A percentile compares a stretch with the other conserved stretches of the same genome.
Conservation (phyloP, 2,888 invertebrate species). For the Halocaridina rubra region DNA sequence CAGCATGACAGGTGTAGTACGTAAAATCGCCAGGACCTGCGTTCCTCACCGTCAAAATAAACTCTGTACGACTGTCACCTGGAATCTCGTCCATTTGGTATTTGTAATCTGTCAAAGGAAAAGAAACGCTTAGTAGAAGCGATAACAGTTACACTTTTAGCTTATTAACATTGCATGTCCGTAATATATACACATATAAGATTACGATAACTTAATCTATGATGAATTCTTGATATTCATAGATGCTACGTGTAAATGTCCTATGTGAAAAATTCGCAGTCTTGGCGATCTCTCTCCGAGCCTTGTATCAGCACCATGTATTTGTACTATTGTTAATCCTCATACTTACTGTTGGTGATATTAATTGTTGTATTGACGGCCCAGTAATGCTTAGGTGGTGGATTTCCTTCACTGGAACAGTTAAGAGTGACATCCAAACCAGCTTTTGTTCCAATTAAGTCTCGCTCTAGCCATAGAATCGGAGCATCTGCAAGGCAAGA, state of each 20-base stretch:
- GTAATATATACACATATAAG: no score
- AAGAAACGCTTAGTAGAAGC: no score
- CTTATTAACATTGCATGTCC: no score
- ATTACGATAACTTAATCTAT: no score
- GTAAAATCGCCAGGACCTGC: constrained; percentile 34
- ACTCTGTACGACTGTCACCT: not conserved
- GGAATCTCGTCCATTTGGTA: constrained; percentile 27
- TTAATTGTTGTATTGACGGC: constrained; percentile 24
- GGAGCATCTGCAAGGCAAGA: constrained; percentile 42
- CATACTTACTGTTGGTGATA: constrained; percentile 28
- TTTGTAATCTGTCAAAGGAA: constrained; percentile 16
- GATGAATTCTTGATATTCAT: no score
- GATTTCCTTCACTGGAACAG: constrained; percentile 58
- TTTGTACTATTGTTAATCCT: not conserved
- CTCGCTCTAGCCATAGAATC: constrained; percentile 56
- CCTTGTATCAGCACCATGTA: not conserved
- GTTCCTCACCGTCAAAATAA: constrained; percentile 35
- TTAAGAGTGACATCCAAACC: constrained; percentile 50
- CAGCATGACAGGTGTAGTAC: constrained; percentile 47
- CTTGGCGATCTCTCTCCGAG: no score
- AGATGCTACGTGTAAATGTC: no score
- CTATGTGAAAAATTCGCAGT: no score
- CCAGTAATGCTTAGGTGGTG: constrained; percentile 48
- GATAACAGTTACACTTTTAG: no score
- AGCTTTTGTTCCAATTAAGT: constrained; percentile 42